These are phyloP conservation scores for Ailurus styani DNA, from an alignment of 2,113 vertebrate genomes.

Conservation along the genomic window DNA sequence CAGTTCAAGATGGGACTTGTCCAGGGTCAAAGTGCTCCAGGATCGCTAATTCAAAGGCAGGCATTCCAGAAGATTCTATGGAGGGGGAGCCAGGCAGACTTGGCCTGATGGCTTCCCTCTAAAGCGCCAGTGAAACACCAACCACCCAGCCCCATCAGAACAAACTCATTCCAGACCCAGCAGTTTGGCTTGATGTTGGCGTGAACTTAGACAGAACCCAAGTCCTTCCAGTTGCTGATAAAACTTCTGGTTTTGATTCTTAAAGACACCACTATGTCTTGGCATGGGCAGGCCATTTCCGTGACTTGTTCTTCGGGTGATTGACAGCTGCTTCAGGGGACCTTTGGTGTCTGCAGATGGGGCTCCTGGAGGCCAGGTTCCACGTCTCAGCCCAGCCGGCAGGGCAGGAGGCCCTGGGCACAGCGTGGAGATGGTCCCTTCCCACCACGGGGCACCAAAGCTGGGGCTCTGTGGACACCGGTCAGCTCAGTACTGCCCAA, in stretches of 20 bases:
- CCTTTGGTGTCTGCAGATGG: not conserved
- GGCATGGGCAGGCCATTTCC: rapidly evolving
- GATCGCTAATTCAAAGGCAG: not conserved
- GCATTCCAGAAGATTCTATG: not conserved
- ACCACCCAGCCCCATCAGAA: rapidly evolving
- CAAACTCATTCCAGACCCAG: not conserved
- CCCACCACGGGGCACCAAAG: not conserved
- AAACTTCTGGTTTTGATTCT: not conserved
- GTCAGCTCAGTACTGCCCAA: not conserved
- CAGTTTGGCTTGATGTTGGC: not conserved
- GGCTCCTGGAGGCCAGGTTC: rapidly evolving
- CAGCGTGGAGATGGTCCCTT: not conserved
- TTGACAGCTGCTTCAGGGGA: not conserved
- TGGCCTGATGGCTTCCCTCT: not conserved
- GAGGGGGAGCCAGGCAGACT: not conserved
- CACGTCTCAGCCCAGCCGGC: not conserved
- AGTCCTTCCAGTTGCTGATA: not conserved
- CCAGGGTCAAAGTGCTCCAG: rapidly evolving
- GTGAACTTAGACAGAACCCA: not conserved
- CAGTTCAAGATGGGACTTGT: not conserved
- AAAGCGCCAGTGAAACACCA: constrained; percentile 27
- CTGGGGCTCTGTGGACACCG: not conserved
- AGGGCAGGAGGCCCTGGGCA: rapidly evolving
- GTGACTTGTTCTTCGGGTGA: not conserved
- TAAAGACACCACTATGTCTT: not conserved